Base-by-base conservation (phyloP, 2,113 vertebrate genomes). In the Myocastor coypus region DNA sequence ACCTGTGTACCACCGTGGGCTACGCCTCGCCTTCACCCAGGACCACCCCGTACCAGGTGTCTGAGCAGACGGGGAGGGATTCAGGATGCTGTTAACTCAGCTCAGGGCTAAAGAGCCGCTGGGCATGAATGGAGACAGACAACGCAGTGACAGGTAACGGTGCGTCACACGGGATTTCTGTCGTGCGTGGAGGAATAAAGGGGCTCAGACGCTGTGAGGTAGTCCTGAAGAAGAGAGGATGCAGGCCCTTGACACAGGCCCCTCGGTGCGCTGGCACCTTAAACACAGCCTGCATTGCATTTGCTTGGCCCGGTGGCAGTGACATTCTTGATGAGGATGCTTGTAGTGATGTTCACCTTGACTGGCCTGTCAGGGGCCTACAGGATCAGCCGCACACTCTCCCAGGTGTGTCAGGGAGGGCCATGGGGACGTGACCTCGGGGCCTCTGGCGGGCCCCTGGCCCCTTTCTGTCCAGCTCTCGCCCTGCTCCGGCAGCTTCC, bases 121-220 rank as follows among this genome's bases (percentile, higher is more conserved):
- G 64, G 40, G 13, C 7, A 5, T 7, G 3, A 11, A 6, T 19
- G 28, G 68, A 37, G 8, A 28, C 8, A 40, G 61, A 32, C 19
- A 1, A 1, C 24, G 2, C n/a, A 7, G 52, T 24, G 22, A 0
- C 0, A 0, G 2, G 0, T 32, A 37, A 32, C 46, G 50, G 4
- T 30, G 3, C n/a, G 10, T 16, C 73, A 0, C 13, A 10, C 10
- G 20, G 42, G 4, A n/a, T 22, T 57, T 26, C 13, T 24, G 1
- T 24, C 10, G 22, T 2, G 8, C 8, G 5, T 5, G 7, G n/a
- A 28, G 7, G 42, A 28, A 26, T 10, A 17, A 73, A 13, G n/a
- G 7, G 24, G 20, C 1, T 34, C 14, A 20, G 16, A 26, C 28
- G 30, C 40, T 24, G 37, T 50, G 46, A 24, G 14, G 11, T 7